Percentiles rank a stretch among this genome's conserved stretches.
These are phyloP conservation scores for Drosophila mulleri DNA, from an alignment of 2,888 invertebrate genomes.

Conservation along the genomic window DNA sequence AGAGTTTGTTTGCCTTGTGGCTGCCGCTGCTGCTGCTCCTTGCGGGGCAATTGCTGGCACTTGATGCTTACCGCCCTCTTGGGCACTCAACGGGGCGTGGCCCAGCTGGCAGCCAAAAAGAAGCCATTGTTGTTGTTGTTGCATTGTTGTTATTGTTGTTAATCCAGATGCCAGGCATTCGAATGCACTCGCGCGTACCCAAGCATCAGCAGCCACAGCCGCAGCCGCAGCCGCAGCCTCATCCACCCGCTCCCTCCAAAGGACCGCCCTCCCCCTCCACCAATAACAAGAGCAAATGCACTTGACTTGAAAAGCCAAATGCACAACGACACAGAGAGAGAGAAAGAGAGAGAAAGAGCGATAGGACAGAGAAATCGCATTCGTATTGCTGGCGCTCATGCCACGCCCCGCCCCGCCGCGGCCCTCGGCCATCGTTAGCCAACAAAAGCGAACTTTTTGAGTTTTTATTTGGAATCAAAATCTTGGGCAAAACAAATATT, in stretches of 20 bases:
- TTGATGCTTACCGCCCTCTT: constrained; percentile 80
- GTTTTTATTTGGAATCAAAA: constrained; percentile 1
- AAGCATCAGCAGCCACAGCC: constrained; percentile 21
- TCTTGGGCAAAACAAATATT: constrained; percentile 2
- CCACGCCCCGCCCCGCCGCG: constrained; percentile 1
- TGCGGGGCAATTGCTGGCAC: constrained; percentile 70
- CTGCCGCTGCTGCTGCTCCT: constrained; percentile 4
- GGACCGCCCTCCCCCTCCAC: background rate
- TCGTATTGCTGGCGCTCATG: background rate
- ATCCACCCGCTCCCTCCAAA: background rate
- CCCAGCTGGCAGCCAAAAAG: constrained; percentile 37
- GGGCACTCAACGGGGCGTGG: constrained; percentile 73
- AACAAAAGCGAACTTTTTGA: constrained; percentile 1
- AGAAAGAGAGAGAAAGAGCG: too few relatives aligned
- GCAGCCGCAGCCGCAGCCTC: background rate
- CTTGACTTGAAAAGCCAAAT: constrained; percentile 66
- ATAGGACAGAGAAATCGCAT: background rate
- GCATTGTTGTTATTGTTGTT: constrained; percentile 53
- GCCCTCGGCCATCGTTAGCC: background rate
- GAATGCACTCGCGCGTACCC: constrained; percentile 69
- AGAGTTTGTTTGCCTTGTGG: too few relatives aligned
- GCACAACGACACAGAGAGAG: constrained; percentile 27
- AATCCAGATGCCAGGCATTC: constrained; percentile 67
- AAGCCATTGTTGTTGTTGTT: constrained; percentile 18
- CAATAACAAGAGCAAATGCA: constrained; percentile 44